phyloP scores from a whole-genome alignment of 2,888 invertebrate species.

The Timema podura region DNA sequence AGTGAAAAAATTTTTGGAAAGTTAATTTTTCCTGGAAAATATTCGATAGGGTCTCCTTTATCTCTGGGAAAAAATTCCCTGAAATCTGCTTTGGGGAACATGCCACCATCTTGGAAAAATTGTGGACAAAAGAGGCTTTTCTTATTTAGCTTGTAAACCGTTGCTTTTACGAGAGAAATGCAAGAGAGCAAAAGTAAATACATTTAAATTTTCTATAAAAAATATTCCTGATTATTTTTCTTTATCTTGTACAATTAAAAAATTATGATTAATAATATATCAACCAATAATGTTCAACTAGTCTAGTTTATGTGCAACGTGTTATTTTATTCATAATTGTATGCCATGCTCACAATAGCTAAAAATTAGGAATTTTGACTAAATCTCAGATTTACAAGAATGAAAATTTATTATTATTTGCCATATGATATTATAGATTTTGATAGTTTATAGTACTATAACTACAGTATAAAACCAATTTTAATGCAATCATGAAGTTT shows the following conservation, averaged over 20 bases:
- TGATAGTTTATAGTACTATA: not conserved
- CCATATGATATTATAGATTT: too few species aligned
- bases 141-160: not conserved
- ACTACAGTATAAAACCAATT: not conserved
- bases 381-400: too few species aligned
- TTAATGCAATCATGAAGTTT: not conserved
- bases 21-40: not conserved
- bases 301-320: not conserved
- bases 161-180: slow-evolving; percentile 10
- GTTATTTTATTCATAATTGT: not conserved
- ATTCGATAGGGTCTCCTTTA: not conserved
- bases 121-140: not conserved
- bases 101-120: slow-evolving; percentile 5
- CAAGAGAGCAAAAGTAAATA: not conserved
- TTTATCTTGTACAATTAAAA: not conserved
- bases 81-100: slow-evolving; percentile 4
- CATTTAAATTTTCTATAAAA: slow-evolving; percentile 7
- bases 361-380: too few species aligned
- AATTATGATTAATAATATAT: not conserved
- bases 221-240: not conserved
- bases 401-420: too few species aligned
- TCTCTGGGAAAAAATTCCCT: not conserved
- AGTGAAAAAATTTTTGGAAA: slow-evolving; percentile 5
- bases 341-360: not conserved
- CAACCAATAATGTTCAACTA: not conserved